phyloP scores from a whole-genome alignment of 2,888 invertebrate genomes.

The Netelia virgata region DNA sequence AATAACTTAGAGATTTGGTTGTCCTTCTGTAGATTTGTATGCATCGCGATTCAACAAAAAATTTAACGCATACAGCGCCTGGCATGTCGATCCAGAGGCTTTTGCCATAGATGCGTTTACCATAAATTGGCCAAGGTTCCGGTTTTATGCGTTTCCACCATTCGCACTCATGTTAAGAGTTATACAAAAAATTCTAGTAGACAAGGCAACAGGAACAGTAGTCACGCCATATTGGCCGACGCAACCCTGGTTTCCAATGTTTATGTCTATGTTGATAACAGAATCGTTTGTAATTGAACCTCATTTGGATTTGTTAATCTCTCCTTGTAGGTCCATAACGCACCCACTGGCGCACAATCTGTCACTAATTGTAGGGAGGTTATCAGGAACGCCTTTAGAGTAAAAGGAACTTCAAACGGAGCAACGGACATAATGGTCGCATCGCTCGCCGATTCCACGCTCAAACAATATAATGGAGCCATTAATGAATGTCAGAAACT shows the following conservation, averaged over 20 bases:
- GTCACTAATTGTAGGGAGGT: slow-evolving; percentile 71
- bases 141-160: slow-evolving; percentile 49
- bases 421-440: slow-evolving; percentile 64
- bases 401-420: slow-evolving; percentile 64
- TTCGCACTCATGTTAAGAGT: too few relatives aligned
- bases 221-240: too few relatives aligned
- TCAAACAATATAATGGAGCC: slow-evolving; percentile 71
- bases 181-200: too few relatives aligned
- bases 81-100: slow-evolving; percentile 73
- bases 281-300: slow-evolving; percentile 66
- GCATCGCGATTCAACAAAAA: slow-evolving; percentile 72
- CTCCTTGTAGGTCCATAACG: too few relatives aligned
- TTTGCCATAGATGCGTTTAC: slow-evolving; percentile 75
- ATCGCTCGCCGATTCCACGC: slow-evolving; percentile 71
- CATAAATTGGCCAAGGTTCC: slow-evolving; percentile 50
- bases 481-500: slow-evolving; percentile 73
- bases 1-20: slow-evolving; percentile 42
- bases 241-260: not conserved
- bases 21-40: slow-evolving; percentile 72
- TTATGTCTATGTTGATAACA: slow-evolving; percentile 19
- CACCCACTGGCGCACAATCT: too few relatives aligned
- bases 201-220: too few relatives aligned
- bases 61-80: slow-evolving; percentile 71
- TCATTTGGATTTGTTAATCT: slow-evolving; percentile 66
- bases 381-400: slow-evolving; percentile 70